phyloP scores from a whole-genome alignment of 2,888 invertebrate genomes.

The Chaetogeoica ovagalla region DNA sequence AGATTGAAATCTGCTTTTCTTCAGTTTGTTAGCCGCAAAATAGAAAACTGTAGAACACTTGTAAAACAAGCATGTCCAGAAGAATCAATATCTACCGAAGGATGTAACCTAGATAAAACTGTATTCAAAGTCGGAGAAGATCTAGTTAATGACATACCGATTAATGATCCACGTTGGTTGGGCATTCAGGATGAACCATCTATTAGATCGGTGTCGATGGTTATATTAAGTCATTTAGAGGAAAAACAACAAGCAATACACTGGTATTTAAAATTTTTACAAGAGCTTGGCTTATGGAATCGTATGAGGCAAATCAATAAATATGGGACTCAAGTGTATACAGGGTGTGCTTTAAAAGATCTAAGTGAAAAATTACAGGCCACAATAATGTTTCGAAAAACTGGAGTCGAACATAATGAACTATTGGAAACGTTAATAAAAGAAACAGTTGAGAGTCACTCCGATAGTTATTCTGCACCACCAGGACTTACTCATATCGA shows the following conservation, averaged over 20 bases:
- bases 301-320: slow-evolving; percentile 61
- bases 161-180: slow-evolving; percentile 82
- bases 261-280: slow-evolving; percentile 76
- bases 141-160: slow-evolving; percentile 84
- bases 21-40: slow-evolving; percentile 70
- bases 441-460: slow-evolving; percentile 62
- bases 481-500: slow-evolving; percentile 41
- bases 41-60: slow-evolving; percentile 57
- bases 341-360: slow-evolving; percentile 67
- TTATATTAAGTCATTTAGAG: slow-evolving; percentile 80
- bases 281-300: slow-evolving; percentile 69
- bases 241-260: slow-evolving; percentile 84
- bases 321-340: slow-evolving; percentile 35
- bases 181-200: slow-evolving; percentile 58
- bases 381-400: slow-evolving; percentile 70
- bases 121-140: slow-evolving; percentile 73
- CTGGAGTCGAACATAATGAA: slow-evolving; percentile 62
- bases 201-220: slow-evolving; percentile 66
- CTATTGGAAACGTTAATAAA: slow-evolving; percentile 66
- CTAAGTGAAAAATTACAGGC: slow-evolving; percentile 80
- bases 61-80: slow-evolving; percentile 54
- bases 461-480: slow-evolving; percentile 28
- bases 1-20: slow-evolving; percentile 78
- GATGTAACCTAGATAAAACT: slow-evolving; percentile 58
- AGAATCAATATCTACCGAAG: slow-evolving; percentile 37